Evolutionary conservation across 2,113 vertebrate genomes (phyloP).

Genomic region (Irena cyanogastra): DNA sequence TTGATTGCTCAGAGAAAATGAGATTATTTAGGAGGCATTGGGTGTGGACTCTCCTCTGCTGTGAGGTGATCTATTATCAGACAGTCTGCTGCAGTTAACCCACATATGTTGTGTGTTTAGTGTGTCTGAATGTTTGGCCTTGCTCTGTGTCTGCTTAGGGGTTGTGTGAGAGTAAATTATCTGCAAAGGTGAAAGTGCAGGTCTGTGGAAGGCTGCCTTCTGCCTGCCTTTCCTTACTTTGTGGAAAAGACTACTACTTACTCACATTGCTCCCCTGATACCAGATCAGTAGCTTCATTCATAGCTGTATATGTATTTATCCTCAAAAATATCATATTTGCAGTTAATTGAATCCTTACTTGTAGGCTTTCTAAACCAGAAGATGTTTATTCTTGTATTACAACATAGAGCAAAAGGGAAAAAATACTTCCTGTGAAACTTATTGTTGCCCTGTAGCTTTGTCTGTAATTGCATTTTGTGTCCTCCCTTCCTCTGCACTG

Average conservation of each 20-base stretch:
- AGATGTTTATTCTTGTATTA: not conserved
- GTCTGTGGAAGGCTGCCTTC: not conserved
- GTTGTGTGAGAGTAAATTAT: not conserved
- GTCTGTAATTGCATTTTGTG: not conserved
- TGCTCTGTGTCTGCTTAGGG: not conserved
- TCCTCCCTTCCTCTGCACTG: not conserved
- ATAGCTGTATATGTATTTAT: not conserved
- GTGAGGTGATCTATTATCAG: not conserved
- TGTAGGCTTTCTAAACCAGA: not conserved
- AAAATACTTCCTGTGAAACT: not conserved
- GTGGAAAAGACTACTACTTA: not conserved
- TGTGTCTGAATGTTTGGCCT: not conserved
- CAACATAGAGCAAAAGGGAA: not conserved
- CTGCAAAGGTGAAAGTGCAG: not conserved
- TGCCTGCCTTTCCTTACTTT: not conserved
- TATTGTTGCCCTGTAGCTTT: not conserved
- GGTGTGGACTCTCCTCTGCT: not conserved
- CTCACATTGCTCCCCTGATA: not conserved
- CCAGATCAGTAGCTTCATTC: not conserved
- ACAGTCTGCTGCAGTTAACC: not conserved
- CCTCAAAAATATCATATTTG: not conserved
- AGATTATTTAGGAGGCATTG: not conserved
- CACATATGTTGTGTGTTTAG: not conserved
- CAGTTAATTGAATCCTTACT: not conserved
- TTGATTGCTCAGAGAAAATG: not conserved